Base-by-base conservation (phyloP, 2,888 invertebrate species). In the Ligdia adustata region DNA sequence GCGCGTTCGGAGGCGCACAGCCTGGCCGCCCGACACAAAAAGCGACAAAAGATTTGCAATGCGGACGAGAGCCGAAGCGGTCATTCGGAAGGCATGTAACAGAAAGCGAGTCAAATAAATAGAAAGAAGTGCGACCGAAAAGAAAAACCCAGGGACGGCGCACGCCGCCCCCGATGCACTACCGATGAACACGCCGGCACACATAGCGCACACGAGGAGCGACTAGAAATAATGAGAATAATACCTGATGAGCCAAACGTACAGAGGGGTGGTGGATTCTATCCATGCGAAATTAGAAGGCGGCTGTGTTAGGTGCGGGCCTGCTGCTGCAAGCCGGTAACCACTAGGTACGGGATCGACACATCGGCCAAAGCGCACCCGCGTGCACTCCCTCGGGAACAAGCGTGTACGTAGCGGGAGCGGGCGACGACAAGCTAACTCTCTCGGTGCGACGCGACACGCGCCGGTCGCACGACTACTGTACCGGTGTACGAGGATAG, bases 1-100 rank as follows among this genome's bases (percentile, higher is more conserved):
- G 95, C 93, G 96, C 96, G 92, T 97, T 97, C 91, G 94, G 93
- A 86, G 96, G 95, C 92, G 95, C 93, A 92, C 94, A 91, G 89
- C 88, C 89, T 83, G 77, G 67, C 74, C 84, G 76, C 75, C 79
- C 82, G 75, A 84, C 81, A 88, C 81, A 86, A 82, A 86, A 87
- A 88, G 87, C 86, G 82, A 86, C 81, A 86, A 84, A 86, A 85
- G 72, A 84, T 83, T 77, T 80, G 85, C 72, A 84, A 82, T 81
- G 82, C 78, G 76, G 81, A 81, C 84, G 85, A 84, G 86, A 82
- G 85, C 86, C 88, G 86, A 88, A 88, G 88, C 88, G 82, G 80
- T 86, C 88, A 87, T 85, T 89, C 80, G 89, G 90, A 87, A 89
- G 85, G 90, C 91, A 91, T 91, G 91, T 83, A 91, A 91, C 82